Conservation (phyloP, 2,888 invertebrate genomes). For the Acleris sparsana region DNA sequence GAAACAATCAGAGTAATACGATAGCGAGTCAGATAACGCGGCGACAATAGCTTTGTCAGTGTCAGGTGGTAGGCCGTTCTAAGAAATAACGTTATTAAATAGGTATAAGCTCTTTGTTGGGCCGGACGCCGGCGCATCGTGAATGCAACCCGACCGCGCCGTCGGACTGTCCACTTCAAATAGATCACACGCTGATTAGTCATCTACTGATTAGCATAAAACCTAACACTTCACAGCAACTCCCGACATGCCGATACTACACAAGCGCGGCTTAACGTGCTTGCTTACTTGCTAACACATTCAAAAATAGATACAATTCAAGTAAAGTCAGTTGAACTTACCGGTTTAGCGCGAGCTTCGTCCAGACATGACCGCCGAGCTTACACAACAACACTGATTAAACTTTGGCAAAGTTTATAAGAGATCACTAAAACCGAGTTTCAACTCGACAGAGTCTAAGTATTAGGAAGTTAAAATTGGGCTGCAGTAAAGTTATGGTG, state of each 20-base stretch:
- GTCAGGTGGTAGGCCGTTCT: conserved; percentile 57
- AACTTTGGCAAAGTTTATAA: conserved; percentile 68
- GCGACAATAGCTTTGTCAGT: conserved; percentile 57
- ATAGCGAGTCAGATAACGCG: conserved; percentile 36
- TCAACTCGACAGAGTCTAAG: conserved; percentile 50
- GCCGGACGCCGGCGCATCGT: conserved; percentile 41
- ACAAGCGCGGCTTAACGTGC: conserved; percentile 8
- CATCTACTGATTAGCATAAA: conserved; percentile 30
- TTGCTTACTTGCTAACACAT: conserved; percentile 36
- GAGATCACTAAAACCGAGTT: conserved; percentile 51
- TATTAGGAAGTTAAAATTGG: conserved; percentile 53
- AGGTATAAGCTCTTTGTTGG: conserved; percentile 49
- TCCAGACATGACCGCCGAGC: conserved; percentile 68
- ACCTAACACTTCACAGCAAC: conserved; percentile 7
- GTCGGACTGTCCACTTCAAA: conserved; percentile 30
- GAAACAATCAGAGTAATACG: conserved; percentile 34
- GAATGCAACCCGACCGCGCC: conserved; percentile 43
- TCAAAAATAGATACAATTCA: conserved; percentile 53
- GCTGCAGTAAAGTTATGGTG: conserved; percentile 47
- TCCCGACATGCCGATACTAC: neutral
- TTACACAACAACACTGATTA: conserved; percentile 60
- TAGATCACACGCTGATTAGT: conserved; percentile 34
- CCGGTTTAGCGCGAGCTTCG: conserved; percentile 76
- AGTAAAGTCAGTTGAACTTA: conserved; percentile 74
- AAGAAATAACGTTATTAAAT: conserved; percentile 63